These are phyloP conservation scores for Drosophila sordidula DNA, from an alignment of 2,888 invertebrate species.

Conservation along the genomic window DNA sequence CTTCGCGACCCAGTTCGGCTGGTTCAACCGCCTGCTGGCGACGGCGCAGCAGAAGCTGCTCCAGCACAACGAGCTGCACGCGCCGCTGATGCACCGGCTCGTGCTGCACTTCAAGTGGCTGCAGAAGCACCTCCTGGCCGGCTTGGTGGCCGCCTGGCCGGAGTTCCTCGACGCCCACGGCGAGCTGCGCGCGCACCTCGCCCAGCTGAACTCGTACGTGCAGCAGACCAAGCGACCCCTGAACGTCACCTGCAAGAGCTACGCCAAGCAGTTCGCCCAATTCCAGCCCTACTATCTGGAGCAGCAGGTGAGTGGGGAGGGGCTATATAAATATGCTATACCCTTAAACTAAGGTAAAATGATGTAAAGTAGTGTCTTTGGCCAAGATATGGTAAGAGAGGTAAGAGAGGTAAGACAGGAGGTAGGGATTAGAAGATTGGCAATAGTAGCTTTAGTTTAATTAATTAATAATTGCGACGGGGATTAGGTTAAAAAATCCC, in stretches of 20 bases:
- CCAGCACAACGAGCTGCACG: constrained; percentile 83
- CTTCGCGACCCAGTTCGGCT: constrained; percentile 74
- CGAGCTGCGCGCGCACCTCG: constrained; percentile 51
- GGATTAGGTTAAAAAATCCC: too few relatives aligned
- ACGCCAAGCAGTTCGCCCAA: constrained; percentile 80
- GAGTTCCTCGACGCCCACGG: constrained; percentile 19
- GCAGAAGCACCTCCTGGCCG: constrained; percentile 87
- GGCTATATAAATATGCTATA: neutral
- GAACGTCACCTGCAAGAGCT: constrained; percentile 77
- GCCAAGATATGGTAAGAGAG: too few relatives aligned
- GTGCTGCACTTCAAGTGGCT: constrained; percentile 91
- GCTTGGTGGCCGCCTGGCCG: constrained; percentile 41
- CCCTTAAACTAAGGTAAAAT: too few relatives aligned
- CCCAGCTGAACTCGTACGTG: constrained; percentile 67
- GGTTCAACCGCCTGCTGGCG: constrained; percentile 82
- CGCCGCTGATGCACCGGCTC: constrained; percentile 87
- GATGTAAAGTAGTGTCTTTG: too few relatives aligned
- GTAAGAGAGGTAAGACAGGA: too few relatives aligned
- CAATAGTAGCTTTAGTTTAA: too few relatives aligned
- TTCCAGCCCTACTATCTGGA: constrained; percentile 79
- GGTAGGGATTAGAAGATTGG: too few relatives aligned
- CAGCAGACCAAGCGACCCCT: constrained; percentile 73
- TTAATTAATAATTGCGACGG: too few relatives aligned
- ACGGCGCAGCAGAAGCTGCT: constrained; percentile 75
- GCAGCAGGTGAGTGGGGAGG: constrained; percentile 64